Evolutionary conservation across 2,797 vertebrate genomes (phyloP).

Genomic region (Coendou prehensilis): DNA sequence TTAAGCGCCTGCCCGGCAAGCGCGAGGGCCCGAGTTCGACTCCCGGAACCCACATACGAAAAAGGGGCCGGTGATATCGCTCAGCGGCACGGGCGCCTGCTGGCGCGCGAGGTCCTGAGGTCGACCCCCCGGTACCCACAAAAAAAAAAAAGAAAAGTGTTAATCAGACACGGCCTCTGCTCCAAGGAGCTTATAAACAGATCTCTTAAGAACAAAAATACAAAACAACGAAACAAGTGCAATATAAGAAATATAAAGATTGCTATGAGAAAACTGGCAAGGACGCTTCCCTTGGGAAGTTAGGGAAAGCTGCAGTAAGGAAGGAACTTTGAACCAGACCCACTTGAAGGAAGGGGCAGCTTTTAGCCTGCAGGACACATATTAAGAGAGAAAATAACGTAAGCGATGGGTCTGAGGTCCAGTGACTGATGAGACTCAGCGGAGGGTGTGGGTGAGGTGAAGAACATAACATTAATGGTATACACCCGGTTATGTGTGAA

Average conservation of each 20-base stretch:
- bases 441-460: background rate
- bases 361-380: background rate
- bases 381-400: background rate
- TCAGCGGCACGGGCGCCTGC: too few species aligned
- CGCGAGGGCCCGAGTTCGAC: too few species aligned
- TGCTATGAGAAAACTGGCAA: background rate
- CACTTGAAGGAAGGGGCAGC: background rate
- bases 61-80: too few species aligned
- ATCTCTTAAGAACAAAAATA: background rate
- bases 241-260: background rate
- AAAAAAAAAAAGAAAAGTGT: too few species aligned
- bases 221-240: slow-evolving; percentile 10
- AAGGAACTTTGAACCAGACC: background rate
- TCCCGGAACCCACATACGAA: too few species aligned
- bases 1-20: too few species aligned
- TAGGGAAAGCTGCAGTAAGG: background rate
- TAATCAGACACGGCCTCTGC: background rate
- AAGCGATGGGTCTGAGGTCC: background rate
- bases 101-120: too few species aligned
- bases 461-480: background rate
- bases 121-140: too few species aligned
- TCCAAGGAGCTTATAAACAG: background rate
- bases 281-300: background rate
- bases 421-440: background rate
- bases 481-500: background rate